Evolutionary conservation across 2,797 vertebrate genomes (phyloP).

Genomic region (Sebastes kiyomatsui): DNA sequence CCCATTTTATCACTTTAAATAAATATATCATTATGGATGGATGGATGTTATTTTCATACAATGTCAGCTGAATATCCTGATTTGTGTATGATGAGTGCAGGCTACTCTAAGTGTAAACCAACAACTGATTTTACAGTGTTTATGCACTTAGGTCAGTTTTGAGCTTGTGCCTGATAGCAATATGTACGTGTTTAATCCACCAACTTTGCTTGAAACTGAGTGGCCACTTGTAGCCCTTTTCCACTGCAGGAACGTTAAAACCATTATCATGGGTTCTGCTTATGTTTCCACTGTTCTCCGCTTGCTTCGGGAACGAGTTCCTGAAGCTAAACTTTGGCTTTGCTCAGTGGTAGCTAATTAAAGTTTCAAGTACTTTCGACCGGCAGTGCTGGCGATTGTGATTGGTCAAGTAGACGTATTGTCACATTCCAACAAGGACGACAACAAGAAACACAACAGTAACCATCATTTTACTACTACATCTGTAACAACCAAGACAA

Average conservation of each 20-base stretch:
- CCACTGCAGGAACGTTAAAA: too few species aligned
- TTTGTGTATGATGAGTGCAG: neutral
- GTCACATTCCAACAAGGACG: neutral
- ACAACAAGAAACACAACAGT: neutral
- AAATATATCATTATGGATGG: neutral
- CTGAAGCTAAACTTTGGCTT: neutral
- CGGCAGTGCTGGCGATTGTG: neutral
- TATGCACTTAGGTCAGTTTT: neutral
- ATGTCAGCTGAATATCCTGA: neutral
- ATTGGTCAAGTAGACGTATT: neutral
- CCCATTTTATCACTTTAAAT: neutral
- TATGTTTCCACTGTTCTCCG: neutral
- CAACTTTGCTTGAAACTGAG: neutral
- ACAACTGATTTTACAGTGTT: neutral
- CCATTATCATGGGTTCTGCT: neutral
- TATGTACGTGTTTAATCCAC: neutral
- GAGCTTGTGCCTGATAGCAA: neutral
- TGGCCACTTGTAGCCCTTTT: neutral
- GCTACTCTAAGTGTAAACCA: neutral
- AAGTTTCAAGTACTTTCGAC: neutral
- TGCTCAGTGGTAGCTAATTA: neutral
- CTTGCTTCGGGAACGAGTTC: neutral
- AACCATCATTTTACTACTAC: neutral
- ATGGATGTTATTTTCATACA: neutral
- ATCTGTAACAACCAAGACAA: neutral